Evolutionary conservation across 2,888 invertebrate species (phyloP).

Genomic region (Resseliella maxima): DNA sequence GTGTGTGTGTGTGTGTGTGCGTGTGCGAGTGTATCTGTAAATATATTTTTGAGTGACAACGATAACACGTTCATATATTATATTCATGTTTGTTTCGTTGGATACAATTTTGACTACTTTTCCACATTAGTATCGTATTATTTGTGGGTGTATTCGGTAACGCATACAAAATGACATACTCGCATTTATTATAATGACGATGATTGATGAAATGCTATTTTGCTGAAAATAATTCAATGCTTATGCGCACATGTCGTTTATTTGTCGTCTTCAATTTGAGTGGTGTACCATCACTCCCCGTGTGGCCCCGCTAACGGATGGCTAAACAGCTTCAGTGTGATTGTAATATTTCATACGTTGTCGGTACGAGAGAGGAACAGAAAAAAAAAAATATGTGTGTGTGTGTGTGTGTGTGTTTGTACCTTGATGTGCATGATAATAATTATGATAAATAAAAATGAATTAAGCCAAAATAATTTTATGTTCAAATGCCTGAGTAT

Average conservation of each 20-base stretch:
- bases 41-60: background rate
- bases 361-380: too few relatives aligned
- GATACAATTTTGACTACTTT: background rate
- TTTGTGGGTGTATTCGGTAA: constrained; percentile 1
- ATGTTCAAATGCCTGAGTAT: constrained; percentile 20
- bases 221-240: constrained; percentile 31
- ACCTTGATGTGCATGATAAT: constrained; percentile 1
- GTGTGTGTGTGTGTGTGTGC: background rate
- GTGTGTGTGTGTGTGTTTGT: too few relatives aligned
- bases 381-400: background rate
- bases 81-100: background rate
- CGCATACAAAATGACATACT: constrained; percentile 10
- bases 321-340: background rate
- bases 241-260: constrained; percentile 22
- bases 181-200: constrained; percentile 48
- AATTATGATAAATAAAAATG: constrained; percentile 53
- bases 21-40: background rate
- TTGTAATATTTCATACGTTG: background rate
- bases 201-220: constrained; percentile 21
- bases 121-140: constrained; percentile 18
- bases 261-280: background rate
- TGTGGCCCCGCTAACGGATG: background rate
- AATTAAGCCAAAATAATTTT: constrained; percentile 37
- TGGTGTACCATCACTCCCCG: too few relatives aligned
- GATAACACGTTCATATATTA: background rate